Percentiles rank a stretch among this genome's conserved stretches.
Conservation (phyloP, 2,797 vertebrate species). For the Sebastes minor region DNA sequence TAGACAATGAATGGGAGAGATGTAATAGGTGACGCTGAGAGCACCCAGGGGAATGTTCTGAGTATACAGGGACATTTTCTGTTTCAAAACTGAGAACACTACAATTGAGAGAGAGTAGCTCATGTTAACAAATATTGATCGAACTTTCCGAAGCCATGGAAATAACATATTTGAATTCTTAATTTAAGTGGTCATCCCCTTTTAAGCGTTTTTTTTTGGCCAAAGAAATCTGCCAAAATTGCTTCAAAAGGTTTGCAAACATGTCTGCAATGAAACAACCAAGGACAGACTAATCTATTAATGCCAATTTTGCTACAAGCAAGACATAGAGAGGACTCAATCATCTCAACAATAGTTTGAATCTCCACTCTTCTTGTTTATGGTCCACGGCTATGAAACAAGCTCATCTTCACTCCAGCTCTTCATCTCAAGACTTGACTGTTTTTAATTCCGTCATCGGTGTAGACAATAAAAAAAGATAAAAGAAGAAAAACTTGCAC, state of each 20-base stretch:
- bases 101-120: too few species aligned
- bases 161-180: too few species aligned
- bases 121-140: too few species aligned
- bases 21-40: accelerated
- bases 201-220: background rate
- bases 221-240: background rate
- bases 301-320: background rate
- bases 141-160: too few species aligned
- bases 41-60: too few species aligned
- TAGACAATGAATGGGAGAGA: too few species aligned
- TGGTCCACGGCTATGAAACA: background rate
- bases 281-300: background rate
- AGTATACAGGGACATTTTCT: too few species aligned
- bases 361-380: background rate
- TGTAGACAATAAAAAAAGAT: background rate
- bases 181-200: too few species aligned
- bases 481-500: background rate
- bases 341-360: background rate
- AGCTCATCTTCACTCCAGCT: background rate
- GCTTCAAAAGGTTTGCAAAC: too few species aligned
- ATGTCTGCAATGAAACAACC: too few species aligned
- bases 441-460: background rate
- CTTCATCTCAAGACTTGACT: background rate
- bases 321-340: background rate
- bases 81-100: too few species aligned